Base-by-base conservation (phyloP, 2,888 invertebrate species). In the Chaitophorus viminalis region DNA sequence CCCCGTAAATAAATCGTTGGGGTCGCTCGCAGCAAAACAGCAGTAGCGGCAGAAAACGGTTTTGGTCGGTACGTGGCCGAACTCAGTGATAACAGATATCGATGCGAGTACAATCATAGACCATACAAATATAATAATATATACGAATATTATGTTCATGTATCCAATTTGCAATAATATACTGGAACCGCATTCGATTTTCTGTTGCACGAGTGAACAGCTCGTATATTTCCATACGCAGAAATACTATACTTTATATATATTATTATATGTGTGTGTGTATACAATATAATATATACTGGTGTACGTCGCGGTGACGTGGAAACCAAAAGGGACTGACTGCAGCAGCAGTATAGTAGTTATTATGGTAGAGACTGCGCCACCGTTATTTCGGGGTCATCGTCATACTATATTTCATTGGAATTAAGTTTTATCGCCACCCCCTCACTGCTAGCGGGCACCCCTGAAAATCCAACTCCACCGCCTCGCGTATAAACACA, bases 141-240 rank as follows among this genome's bases (percentile, higher is more conserved):
- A 29, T 18, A 4, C 31, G 17, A 31, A 4, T 46, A 29, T 46
- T n/a, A 46, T 46, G 9, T 33, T 25, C 31, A 52, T 18, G 36
- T 18, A 33, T 29, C 9, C 9, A 52, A n/a, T 39, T n/a, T n/a
- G n/a, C n/a, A n/a, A n/a, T n/a, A n/a, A n/a, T 29, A 65, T 78
- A 31, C 11, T 60, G 60, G 52, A 52, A 72, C 33, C 46, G 82
- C 83, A 75, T 84, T 84, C 65, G 75, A 84, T 84, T 84, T n/a
- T 84, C 75, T 75, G 83, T 46, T 65, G 75, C 83, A 84, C 75
- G 83, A 84, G 75, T 60, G 75, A 75, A 25, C 75, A 81, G 46
- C 33, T 33, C 72, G 21, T 25, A 72, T 14, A 54, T 36, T 33
- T 14, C 11, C 14, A 14, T 60, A 25, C 21, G 21, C 4, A 60